A percentile compares a stretch with the other conserved stretches of the same genome.
Conservation (phyloP, 1,140 invertebrate genomes). For the Bemisia tabaci region DNA sequence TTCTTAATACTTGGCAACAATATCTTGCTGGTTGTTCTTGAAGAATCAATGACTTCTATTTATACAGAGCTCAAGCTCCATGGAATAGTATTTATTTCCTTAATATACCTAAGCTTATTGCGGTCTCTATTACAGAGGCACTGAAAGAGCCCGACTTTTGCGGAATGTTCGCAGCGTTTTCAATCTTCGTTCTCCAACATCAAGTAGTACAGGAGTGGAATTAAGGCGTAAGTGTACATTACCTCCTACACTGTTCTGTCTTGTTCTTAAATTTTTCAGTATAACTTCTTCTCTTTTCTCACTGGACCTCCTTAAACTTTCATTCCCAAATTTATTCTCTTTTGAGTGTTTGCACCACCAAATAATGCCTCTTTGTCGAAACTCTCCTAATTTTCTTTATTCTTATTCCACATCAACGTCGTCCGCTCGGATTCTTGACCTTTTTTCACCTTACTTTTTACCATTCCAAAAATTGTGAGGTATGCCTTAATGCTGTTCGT, state of each 20-base stretch:
- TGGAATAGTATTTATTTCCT: no score
- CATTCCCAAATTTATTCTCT: neutral
- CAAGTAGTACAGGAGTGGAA: conserved; percentile 68
- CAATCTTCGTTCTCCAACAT: conserved; percentile 55
- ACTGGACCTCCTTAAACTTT: neutral
- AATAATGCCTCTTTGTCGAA: no score
- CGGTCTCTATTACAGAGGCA: conserved; percentile 52
- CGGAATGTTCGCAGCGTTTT: conserved; percentile 86
- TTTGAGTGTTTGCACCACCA: neutral
- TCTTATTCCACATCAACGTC: no score
- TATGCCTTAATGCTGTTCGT: no score
- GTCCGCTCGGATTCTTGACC: no score
- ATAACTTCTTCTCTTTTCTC: neutral
- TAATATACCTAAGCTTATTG: neutral
- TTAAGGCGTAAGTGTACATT: conserved; percentile 66
- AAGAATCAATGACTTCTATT: no score
- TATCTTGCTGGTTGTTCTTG: no score
- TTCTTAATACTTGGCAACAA: no score
- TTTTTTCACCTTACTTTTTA: no score
- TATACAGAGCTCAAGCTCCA: no score
- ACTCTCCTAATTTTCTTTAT: no score
- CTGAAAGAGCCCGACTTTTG: conserved; percentile 86
- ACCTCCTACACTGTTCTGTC: neutral
- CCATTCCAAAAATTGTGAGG: no score
- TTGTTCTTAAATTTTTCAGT: neutral